These are phyloP conservation scores for Hystrix cristata DNA, from an alignment of 2,113 vertebrate species.

Conservation along the genomic window DNA sequence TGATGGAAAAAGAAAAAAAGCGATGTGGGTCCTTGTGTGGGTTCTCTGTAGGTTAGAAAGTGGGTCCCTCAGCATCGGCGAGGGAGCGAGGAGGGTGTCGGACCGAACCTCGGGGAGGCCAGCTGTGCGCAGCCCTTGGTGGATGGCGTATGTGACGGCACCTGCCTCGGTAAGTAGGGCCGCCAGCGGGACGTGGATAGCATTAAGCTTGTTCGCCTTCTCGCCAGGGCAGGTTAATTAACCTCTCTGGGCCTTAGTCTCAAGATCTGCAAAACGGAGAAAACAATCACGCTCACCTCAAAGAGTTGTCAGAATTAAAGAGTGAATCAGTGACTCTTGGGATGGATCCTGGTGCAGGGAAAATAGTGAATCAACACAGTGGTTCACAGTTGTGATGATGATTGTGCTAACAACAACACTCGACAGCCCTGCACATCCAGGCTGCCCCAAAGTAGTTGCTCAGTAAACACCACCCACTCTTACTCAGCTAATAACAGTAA, in stretches of 20 bases:
- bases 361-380: neutral
- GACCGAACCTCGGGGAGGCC: neutral
- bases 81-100: neutral
- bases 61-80: neutral
- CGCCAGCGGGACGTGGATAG: neutral
- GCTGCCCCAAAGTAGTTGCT: neutral
- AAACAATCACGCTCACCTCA: neutral
- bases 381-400: neutral
- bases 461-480: neutral
- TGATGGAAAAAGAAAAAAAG: neutral
- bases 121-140: neutral
- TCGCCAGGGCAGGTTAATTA: neutral
- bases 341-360: neutral
- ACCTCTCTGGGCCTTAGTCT: neutral
- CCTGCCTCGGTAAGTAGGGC: neutral
- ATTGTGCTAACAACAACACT: neutral
- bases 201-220: neutral
- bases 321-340: neutral
- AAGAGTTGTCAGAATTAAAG: neutral
- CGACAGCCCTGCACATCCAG: neutral
- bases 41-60: neutral
- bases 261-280: conserved; percentile 17
- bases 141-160: neutral
- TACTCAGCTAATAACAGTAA: conserved; percentile 24
- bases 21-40: neutral